Base-by-base conservation (phyloP, 2,888 invertebrate genomes). In the Tetramorium bicarinatum region DNA sequence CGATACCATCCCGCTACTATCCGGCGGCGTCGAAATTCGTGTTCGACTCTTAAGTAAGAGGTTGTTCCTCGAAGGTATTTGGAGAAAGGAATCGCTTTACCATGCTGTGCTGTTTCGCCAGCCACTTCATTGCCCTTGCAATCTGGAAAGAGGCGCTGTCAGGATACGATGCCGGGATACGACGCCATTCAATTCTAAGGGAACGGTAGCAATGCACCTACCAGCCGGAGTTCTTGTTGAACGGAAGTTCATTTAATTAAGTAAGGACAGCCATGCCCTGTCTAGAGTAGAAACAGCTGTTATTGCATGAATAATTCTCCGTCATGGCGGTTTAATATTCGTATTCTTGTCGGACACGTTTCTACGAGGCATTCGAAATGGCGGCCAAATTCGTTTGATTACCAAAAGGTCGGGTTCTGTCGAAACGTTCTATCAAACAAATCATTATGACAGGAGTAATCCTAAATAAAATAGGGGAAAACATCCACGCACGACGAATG, bases 41-140 rank as follows among this genome's bases (percentile, higher is more conserved):
- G 81, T 83, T 67, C 61, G 25, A 62, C 74, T 77, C 61, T 74
- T 77, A 72, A 81, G 79, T 62, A 67, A 82, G 80, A 81, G 82
- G 83, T 85, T 66, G 82, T 85, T 84, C 41, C 80, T 62, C 21
- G 47, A 52, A 79, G 72, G 79, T 80, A 81, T 84, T 47, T 38
- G 80, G 52, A 67, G 52, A 71, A 77, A 76, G 83, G 79, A 84
- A 80, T 75, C 72, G 82, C 81, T 67, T 47, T 76, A 54, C 62
- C 41, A 54, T 56, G 41, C 54, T 49, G 29, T 18, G 64, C 38
- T 85, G 71, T 80, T 90, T 84, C 87, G 64, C 29, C 69, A 29
- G 64, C 62, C 56, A 66, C 66, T 82, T 83, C 74, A 52, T 83
- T 82, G 59, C 61, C 41, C 52, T 72, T 47, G 59, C 66, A 86